Evolutionary conservation across 2,113 vertebrate species (phyloP), one percentile per base, ranked within the genome.

Genomic region (Gopherus evgoodei): DNA sequence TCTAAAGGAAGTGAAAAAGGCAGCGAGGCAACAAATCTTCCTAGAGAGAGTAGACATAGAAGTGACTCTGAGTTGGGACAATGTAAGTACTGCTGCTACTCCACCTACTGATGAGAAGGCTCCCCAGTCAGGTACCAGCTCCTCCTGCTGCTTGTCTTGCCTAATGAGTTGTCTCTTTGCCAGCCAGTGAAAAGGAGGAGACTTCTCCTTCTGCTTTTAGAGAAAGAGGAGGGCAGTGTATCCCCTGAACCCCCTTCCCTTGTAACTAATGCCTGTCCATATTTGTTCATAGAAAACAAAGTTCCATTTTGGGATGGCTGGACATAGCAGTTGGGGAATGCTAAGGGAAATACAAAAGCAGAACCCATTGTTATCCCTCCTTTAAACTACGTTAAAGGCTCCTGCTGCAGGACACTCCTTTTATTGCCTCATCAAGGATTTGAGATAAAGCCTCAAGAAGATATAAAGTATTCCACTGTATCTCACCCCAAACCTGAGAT

Each of bases 161-260:
- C 17, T 69, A 69, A 38, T 38, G 19, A 72, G 19, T 21, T 38
- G n/a, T 93, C 86, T 86, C 96, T 93, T 83, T 57, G 89, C 62
- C 91, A 72, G 91, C 83, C 83, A 94, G 95, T 96, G 96, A 96
- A 96, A 95, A 93, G 91, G 88, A 54, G 47, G 93, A 84, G 75
- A 57, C 47, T 76, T 91, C 95, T 96, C 86, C 94, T 54, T 79
- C 86, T 38, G 65, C 35, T 72, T 72, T 38, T 38, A 38, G 35
- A 38, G n/a, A 38, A 69, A 72, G 35, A 21, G 35, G n/a, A 72
- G 35, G n/a, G n/a, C n/a, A 38, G 35, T 38, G 35, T 22, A 38
- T 21, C 10, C 35, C n/a, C 65, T 22, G 17, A 21, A 21, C 94
- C 65, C 57, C 95, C 88, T 93, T 86, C 88, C 81, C 75, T 84